Base-by-base conservation (phyloP, 2,797 vertebrate species). In the Myripristis murdjan region DNA sequence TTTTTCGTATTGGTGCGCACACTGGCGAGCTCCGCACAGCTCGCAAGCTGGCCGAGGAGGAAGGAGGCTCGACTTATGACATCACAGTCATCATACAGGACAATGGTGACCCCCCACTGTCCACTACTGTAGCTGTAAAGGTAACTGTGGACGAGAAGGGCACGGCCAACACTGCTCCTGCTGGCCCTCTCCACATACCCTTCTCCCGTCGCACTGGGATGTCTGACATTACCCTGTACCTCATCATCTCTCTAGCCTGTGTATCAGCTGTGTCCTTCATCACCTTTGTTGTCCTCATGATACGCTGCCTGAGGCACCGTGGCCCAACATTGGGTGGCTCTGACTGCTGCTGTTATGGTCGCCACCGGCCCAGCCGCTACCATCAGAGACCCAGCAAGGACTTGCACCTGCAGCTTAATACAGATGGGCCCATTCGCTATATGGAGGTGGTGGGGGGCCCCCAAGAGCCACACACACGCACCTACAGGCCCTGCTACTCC, bases 391-490 rank as follows among this genome's bases (percentile, higher is more conserved):
- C 96, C 28, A 87, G 96, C 93, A 95, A 97, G 91, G 93, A 98
- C 95, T 90, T 96, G 89, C 85, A 98, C 69, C 89, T 96, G 58
- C 94, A 99, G 82, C 94, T 99, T 62, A 98, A 96, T 86, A 95
- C 96, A 0, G 97, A 99, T 6, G 98, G 97, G 82, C 98, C 98
- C 2, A 96, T 99, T 60, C 96, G 97, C 75, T 98, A 99, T 76
- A 96, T 99, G 97, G 98, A 99, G 90, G 98, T 99, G 71, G 97
- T 97, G 5, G 95, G 98, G 72, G 95, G 95, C 26, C 89, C 95
- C 77, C 93, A 96, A 49, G 96, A 97, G n/a, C 89, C 95, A 0
- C 95, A 96, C 76, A 96, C 94, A 60, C 96, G 96, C 59, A 95
- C 96, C 83, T 97, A 98, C 83, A 93, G 96, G 87, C 97, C 97